A percentile compares a stretch with the other conserved stretches of the same genome.
Conservation (phyloP, 2,797 vertebrate species). For the Sorex maritimensis region DNA sequence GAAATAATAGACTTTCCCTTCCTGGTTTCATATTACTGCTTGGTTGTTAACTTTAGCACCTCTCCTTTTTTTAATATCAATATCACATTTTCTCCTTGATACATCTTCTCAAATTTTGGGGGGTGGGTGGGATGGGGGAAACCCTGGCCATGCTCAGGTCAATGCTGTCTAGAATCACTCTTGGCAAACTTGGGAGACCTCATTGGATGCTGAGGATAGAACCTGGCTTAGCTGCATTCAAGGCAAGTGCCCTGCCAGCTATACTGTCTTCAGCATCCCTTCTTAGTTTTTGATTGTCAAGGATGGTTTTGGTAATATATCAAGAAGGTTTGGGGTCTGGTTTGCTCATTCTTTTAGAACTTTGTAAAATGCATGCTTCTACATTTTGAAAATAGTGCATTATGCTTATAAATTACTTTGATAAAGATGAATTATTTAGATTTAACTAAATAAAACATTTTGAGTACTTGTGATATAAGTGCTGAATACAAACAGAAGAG, state of each 20-base stretch:
- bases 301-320: slow-evolving; percentile 34
- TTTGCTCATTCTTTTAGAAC: slow-evolving; percentile 52
- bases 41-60: background rate
- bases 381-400: background rate
- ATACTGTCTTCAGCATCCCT: background rate
- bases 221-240: too few relatives aligned
- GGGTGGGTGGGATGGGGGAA: too few relatives aligned
- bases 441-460: background rate
- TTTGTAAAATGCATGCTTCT: slow-evolving; percentile 26
- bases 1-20: slow-evolving; percentile 18
- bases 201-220: too few relatives aligned
- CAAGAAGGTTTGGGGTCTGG: background rate
- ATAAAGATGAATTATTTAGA: background rate
- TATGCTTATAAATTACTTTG: background rate
- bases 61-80: slow-evolving; percentile 25
- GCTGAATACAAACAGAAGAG: background rate
- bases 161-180: too few relatives aligned
- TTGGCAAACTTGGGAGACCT: too few relatives aligned
- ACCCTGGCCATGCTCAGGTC: too few relatives aligned
- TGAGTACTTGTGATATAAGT: accelerated
- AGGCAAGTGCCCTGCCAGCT: too few relatives aligned
- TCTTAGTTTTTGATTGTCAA: slow-evolving; percentile 34
- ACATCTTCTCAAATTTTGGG: background rate
- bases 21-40: background rate
- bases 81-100: slow-evolving; percentile 1